These are phyloP conservation scores for Lepidocyrtoides sp. DNA, from an alignment of 2,888 invertebrate genomes.

Conservation along the genomic window DNA sequence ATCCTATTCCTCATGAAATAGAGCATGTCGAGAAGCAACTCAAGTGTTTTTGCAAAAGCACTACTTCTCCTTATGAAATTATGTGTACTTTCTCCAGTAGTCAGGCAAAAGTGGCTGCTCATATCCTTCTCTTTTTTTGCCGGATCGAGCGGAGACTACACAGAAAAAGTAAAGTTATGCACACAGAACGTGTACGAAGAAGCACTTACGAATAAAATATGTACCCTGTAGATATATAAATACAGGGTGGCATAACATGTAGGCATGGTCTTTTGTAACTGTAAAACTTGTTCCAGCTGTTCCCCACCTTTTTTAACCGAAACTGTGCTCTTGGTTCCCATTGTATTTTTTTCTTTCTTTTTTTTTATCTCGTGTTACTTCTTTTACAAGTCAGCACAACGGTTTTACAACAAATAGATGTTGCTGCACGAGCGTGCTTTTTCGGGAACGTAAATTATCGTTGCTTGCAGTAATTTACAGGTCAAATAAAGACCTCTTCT, in stretches of 20 bases:
- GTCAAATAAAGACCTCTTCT: slow-evolving; percentile 75
- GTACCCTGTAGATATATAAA: neutral
- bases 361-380: slow-evolving; percentile 5
- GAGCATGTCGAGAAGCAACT: slow-evolving; percentile 71
- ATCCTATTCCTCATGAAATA: slow-evolving; percentile 66
- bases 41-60: slow-evolving; percentile 59
- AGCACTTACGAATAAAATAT: neutral
- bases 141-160: neutral
- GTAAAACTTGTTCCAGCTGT: slow-evolving; percentile 71
- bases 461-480: slow-evolving; percentile 77
- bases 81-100: slow-evolving; percentile 65
- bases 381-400: slow-evolving; percentile 49
- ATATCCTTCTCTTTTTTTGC: slow-evolving; percentile 10
- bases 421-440: slow-evolving; percentile 61
- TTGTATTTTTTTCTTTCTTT: slow-evolving; percentile 40
- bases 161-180: no score
- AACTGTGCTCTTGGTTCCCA: slow-evolving; percentile 49
- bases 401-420: slow-evolving; percentile 52
- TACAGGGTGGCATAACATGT: neutral
- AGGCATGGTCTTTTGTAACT: neutral
- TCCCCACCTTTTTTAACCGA: slow-evolving; percentile 55
- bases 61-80: slow-evolving; percentile 74
- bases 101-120: slow-evolving; percentile 59
- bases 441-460: slow-evolving; percentile 70
- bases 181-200: neutral